Evolutionary conservation across 2,888 invertebrate species (phyloP), one percentile per base, ranked within the genome.

Genomic region (Epinotia bilunana): DNA sequence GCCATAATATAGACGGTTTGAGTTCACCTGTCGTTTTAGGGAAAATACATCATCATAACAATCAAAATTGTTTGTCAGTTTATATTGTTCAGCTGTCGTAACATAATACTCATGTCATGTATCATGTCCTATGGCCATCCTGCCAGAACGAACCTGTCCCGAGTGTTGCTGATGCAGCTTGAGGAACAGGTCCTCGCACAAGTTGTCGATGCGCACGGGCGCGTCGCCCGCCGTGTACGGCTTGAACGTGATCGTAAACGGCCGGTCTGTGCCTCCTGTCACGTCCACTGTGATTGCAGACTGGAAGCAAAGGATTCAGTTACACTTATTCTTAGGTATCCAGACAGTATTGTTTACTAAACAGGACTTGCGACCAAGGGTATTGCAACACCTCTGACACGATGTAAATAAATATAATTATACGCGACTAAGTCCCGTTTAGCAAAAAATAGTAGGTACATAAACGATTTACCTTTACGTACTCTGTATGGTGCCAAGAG

Each of bases 121-220:
- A 5, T 53, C n/a, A n/a, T 6, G n/a, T n/a, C 53, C 53, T 28
- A 16, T 11, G 11, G 55, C 23, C 49, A 20, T 49, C 23, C 23
- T 13, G 20, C 5, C 9, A 64, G 1, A 4, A 16, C 13, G 13
- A 6, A 67, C 65, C 70, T 72, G 69, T 9, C 69, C 68, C 3
- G 63, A 62, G 20, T 65, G 86, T 79, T 88, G 91, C 90, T 98
- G 97, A 80, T 97, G 96, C 57, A 98, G 95, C 87, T 97, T 97
- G 60, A 98, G 90, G 88, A 97, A 97, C 70, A 97, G 90, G 83
- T 97, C 97, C 69, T 96, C 96, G 85, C 97, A 97, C 49, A 97
- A 94, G 88, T 99, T 99, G 86, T 98, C 96, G 39, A 99, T 93
- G 71, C 97, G 94, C 0, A 97, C 96, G 0, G 98, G 97, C 12